Base-by-base conservation (phyloP, 2,888 invertebrate genomes). In the Flexamia atlantica region DNA sequence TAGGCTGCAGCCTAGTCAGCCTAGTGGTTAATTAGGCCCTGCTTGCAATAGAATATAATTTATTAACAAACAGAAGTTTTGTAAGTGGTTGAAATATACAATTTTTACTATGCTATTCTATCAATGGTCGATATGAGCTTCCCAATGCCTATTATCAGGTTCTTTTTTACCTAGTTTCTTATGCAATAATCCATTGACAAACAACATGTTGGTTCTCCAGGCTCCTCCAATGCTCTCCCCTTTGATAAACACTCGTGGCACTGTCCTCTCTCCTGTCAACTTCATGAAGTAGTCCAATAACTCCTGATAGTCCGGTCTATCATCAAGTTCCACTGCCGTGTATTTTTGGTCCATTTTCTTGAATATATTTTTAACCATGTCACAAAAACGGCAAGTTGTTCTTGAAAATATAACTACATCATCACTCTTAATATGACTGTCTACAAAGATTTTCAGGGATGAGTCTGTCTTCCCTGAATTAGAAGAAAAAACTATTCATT, bases 361-460 rank as follows among this genome's bases (percentile, higher is more conserved):
- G 17, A 72, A 72, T 20, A 72, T 40, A 4, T 72, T 40, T 72
- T 72, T 72, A 42, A 42, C 72, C 72, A 72, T 72, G 7, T 20
- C 42, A 72, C 72, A 72, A 72, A 23, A 72, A 0, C 12, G 72
- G 14, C 72, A 72, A 17, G 9, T 12, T 12, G 72, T 40, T 42
- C 42, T 72, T 72, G 72, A 72, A 42, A 72, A 72, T 23, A 72
- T 72, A 17, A 72, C 72, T 17, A 72, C 72, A 20, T 72, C 40
- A 14, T 72, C 42, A 40, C 72, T 72, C 20, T 72, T 72, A 5
- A 40, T 40, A 17, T 36, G 25, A 4, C n/a, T 36, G n/a, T 72
- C 12, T 20, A 72, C 23, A 40, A 72, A 72, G 7, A 17, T 23
- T 20, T 17, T 42, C 42, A 72, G 42, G 20, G 72, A 23, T n/a